Evolutionary conservation across 1,140 invertebrate species (phyloP).

Genomic region (Trypoxylus dichotomus): DNA sequence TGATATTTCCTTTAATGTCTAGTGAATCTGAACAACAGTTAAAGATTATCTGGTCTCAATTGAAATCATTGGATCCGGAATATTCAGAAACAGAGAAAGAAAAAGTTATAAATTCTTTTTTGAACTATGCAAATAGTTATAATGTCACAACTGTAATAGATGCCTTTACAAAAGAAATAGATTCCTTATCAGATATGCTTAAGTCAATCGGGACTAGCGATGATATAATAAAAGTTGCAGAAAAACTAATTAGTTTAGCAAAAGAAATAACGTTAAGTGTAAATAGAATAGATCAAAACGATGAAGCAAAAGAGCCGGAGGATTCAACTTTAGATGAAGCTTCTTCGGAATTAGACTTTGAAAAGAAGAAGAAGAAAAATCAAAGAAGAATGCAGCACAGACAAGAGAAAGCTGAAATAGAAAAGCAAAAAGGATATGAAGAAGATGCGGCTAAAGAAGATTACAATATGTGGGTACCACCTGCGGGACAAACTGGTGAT

Average conservation of each 20-base stretch:
- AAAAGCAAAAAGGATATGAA: constrained; percentile 53
- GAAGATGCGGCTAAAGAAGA: constrained; percentile 62
- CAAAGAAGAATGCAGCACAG: constrained; percentile 50
- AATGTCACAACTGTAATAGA: not conserved
- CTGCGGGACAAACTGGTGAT: constrained; percentile 74
- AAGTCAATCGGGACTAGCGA: not conserved
- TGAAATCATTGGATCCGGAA: constrained; percentile 3
- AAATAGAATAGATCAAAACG: constrained; percentile 3
- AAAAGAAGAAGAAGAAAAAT: constrained; percentile 44
- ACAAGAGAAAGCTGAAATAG: constrained; percentile 52
- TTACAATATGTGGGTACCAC: constrained; percentile 79
- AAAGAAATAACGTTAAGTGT: constrained; percentile 10
- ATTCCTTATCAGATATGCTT: not conserved
- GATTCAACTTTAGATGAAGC: constrained; percentile 18
- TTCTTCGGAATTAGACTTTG: constrained; percentile 31
- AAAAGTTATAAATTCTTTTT: not conserved
- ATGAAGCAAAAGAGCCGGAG: not conserved
- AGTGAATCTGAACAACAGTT: not conserved
- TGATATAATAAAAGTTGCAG: not conserved
- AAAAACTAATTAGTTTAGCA: not conserved
- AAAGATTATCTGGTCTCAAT: not conserved
- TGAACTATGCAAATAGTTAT: not conserved
- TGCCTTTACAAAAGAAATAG: not conserved
- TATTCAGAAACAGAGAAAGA: not conserved
- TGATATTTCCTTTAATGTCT: constrained; percentile 17